These are phyloP conservation scores for Aplysina aerophoba DNA, from an alignment of 37 sponge, comb jelly and placozoan species.

Conservation along the genomic window DNA sequence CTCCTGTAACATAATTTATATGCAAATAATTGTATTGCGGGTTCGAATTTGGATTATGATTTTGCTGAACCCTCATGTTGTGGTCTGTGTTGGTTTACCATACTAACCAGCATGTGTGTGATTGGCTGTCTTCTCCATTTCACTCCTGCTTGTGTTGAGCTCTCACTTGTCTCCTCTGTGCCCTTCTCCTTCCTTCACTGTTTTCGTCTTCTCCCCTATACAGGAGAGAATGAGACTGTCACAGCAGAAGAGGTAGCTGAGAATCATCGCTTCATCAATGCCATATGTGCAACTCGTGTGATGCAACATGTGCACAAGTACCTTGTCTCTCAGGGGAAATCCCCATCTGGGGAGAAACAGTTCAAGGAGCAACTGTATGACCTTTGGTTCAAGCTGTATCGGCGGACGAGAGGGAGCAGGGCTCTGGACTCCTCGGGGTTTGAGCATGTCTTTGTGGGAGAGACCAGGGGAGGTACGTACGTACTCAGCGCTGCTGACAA, in stretches of 20 bases:
- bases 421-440: slow-evolving; percentile 88
- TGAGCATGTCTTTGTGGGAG: slow-evolving; percentile 98
- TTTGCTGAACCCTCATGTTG: too few species aligned
- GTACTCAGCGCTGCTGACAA: background rate
- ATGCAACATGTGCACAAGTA: slow-evolving; percentile 71
- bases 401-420: slow-evolving; percentile 58
- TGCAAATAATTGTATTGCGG: too few species aligned
- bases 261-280: slow-evolving; percentile 82
- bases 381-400: slow-evolving; percentile 89
- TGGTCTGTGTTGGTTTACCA: too few species aligned
- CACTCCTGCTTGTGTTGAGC: background rate
- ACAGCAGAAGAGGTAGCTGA: slow-evolving; percentile 82
- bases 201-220: too few species aligned
- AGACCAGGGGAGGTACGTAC: slow-evolving; percentile 61
- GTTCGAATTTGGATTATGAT: too few species aligned
- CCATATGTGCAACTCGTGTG: slow-evolving; percentile 67
- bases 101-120: too few species aligned
- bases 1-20: too few species aligned
- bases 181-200: too few species aligned
- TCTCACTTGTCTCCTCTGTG: background rate
- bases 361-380: slow-evolving; percentile 89
- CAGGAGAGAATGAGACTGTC: slow-evolving; percentile 65
- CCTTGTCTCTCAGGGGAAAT: slow-evolving; percentile 72
- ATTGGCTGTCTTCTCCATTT: too few species aligned
- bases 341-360: slow-evolving; percentile 37